Base-by-base conservation (phyloP, 2,113 vertebrate species). In the Ptyas mucosa region DNA sequence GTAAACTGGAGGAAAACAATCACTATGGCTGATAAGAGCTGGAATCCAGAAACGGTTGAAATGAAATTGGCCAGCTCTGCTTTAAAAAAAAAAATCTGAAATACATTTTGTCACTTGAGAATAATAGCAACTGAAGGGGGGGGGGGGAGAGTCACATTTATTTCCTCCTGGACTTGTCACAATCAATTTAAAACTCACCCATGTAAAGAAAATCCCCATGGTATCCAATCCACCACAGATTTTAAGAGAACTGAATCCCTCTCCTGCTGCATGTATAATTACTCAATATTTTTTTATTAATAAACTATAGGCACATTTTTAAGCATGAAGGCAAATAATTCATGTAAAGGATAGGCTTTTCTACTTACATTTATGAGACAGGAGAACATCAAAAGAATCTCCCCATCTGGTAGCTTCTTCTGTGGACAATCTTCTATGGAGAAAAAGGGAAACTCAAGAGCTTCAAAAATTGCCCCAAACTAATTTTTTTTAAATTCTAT, bases 291-390 rank as follows among this genome's bases (percentile, higher is more conserved):
- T 20, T 39, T 91, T 58, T 86, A 53, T 75, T 24, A 8, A 61
- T 58, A 53, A 88, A 52, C 57, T 0, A 9, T 87, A 69, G 87
- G 34, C 89, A 88, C 14, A 2, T 8, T 3, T 43, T 81, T 61
- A 51, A 3, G 46, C 55, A 34, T 15, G 10, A 58, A 0, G 18
- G 23, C 21, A 10, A 86, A 51, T 6, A 54, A 21, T 52, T 23
- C 29, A 51, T 54, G 15, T 18, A 1, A 5, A n/a, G 29, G 3
- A 57, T 90, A 85, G 88, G 91, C 5, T 54, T 85, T 49, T 96
- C 88, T 96, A 98, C 98, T 98, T 95, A 98, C 98, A 98, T 95
- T 98, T 98, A 93, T 98, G 98, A 87, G 97, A 97, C 88, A 98
- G 97, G 91, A 98, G 98, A 23, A 98, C 96, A 54, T 98, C 98